Evolutionary conservation across 2,113 vertebrate genomes (phyloP).

Genomic region (Hypocryptadius cinnamomeus): DNA sequence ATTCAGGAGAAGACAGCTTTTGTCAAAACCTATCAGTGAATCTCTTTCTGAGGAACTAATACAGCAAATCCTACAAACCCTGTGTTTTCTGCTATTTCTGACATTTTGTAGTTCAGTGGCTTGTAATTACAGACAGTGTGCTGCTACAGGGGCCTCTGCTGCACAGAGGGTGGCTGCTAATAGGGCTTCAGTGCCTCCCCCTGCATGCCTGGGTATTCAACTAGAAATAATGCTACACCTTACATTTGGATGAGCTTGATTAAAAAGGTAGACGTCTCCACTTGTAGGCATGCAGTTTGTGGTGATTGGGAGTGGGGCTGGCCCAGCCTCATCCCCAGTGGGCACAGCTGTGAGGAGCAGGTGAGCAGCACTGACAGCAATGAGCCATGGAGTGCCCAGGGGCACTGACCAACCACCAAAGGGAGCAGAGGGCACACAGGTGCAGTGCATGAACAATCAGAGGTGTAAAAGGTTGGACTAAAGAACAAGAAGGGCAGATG

Average conservation of each 20-base stretch:
- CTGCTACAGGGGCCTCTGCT: not conserved
- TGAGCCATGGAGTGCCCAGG: not conserved
- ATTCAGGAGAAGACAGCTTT: not conserved
- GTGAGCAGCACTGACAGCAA: not conserved
- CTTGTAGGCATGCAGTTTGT: not conserved
- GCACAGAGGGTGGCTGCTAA: not conserved
- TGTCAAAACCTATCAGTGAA: not conserved
- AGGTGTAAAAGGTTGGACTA: not conserved
- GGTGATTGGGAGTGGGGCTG: not conserved
- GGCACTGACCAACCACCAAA: not conserved
- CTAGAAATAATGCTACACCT: not conserved
- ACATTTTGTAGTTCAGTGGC: not conserved
- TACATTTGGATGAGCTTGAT: not conserved
- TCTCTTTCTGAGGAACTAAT: not conserved
- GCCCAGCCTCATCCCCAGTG: not conserved
- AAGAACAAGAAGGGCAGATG: not conserved
- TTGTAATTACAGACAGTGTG: not conserved
- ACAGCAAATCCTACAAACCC: not conserved
- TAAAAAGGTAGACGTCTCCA: no score
- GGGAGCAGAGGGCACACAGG: not conserved
- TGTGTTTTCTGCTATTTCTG: not conserved
- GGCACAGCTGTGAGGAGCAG: not conserved
- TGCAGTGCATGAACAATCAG: accelerated
- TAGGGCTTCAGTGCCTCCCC: not conserved
- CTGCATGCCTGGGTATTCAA: not conserved